Evolutionary conservation across 2,888 invertebrate genomes (phyloP), one percentile per base, ranked within the genome.

Genomic region (Plebejus argus): DNA sequence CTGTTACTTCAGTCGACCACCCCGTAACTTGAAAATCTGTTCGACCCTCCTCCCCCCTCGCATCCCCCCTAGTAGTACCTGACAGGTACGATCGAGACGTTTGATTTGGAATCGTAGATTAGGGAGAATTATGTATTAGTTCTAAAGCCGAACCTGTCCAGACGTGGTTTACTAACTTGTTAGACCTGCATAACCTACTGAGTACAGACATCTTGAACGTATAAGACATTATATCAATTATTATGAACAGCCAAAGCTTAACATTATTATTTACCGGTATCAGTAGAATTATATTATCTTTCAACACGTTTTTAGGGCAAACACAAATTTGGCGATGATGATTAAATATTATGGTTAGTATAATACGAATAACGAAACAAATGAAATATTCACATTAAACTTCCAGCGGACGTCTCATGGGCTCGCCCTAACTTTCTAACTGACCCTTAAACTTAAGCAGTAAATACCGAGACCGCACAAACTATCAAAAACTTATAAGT

Each of bases 401-500:
- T 61, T 45, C 28, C 8, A 20, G 33, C 71, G 71, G 72, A 58
- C 72, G 58, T 58, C 35, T 58, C 72, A 28, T 77, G 88, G 86
- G 91, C 85, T 81, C 79, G 82, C 78, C 83, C 79, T 82, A 88
- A 89, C 87, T 90, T 88, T 84, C 85, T 83, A 87, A 88, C 89
- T 90, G 92, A 91, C 92, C 92, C 91, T 83, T 85, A 83, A 93
- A 94, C 93, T 94, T 92, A 87, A 87, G 88, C 91, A 91, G 93
- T 94, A 94, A 94, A 94, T 94, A 94, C 90, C 83, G 89, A 88
- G 90, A 87, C 89, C 91, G 87, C 87, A 89, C 89, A 87, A 93
- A 93, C 93, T 92, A 93, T 93, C 93, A 92, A 91, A 92, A 93
- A 93, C 93, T 92, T 93, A 87, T 85, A 93, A 93, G 92, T 92